A percentile compares a stretch with the other conserved stretches of the same genome.
Conservation (phyloP, 2,113 vertebrate genomes). For the Calcarius ornatus region DNA sequence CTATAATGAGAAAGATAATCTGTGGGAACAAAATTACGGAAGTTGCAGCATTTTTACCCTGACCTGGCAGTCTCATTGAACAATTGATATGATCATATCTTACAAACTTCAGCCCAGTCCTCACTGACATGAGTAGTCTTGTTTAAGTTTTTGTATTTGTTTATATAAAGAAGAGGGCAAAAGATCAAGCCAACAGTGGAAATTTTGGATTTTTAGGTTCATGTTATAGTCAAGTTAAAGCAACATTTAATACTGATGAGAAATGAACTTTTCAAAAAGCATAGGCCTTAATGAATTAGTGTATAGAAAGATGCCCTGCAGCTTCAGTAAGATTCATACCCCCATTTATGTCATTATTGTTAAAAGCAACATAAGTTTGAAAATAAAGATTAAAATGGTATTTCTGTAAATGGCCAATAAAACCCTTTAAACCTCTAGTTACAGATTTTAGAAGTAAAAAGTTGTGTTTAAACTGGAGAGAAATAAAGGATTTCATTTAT, state of each 20-base stretch:
- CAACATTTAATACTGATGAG: neutral
- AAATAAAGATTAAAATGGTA: neutral
- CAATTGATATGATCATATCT: neutral
- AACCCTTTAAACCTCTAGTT: slow-evolving; percentile 12
- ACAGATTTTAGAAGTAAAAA: slow-evolving; percentile 8
- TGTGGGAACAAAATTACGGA: neutral
- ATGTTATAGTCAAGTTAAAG: neutral
- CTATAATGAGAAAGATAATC: neutral
- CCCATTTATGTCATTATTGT: slow-evolving; percentile 3
- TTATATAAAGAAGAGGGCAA: neutral
- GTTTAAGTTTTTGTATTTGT: neutral
- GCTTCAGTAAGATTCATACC: neutral
- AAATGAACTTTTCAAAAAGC: neutral
- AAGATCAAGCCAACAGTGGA: neutral
- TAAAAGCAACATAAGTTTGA: neutral
- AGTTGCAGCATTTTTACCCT: neutral
- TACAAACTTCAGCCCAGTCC: neutral
- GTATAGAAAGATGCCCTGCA: neutral
- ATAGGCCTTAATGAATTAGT: neutral
- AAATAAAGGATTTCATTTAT: slow-evolving; percentile 30
- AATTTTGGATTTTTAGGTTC: neutral
- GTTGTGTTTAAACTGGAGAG: slow-evolving; percentile 13
- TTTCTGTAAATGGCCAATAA: slow-evolving; percentile 33
- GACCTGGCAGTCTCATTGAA: neutral
- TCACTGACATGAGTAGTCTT: neutral